Percentiles rank a stretch among this genome's conserved stretches.
phyloP scores from a whole-genome alignment of 2,888 invertebrate genomes.

The Oscheius sp. region DNA sequence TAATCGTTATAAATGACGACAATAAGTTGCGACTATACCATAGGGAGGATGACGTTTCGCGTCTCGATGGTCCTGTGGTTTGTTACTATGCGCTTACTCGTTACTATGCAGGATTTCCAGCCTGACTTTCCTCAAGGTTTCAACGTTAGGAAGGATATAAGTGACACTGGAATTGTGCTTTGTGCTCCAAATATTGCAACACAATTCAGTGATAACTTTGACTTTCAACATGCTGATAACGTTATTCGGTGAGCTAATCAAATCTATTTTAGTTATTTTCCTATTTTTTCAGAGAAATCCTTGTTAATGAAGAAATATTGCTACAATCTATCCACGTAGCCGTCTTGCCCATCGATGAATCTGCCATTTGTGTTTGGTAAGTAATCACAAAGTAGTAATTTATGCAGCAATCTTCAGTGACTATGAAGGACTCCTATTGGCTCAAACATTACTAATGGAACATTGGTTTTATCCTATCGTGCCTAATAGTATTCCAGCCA shows the following conservation, averaged over 20 bases:
- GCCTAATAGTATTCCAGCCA: slow-evolving; percentile 35
- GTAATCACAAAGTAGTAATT: not conserved
- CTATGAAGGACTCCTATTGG: slow-evolving; percentile 43
- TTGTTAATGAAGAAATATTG: slow-evolving; percentile 64
- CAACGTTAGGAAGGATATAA: slow-evolving; percentile 57
- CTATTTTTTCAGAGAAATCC: slow-evolving; percentile 45
- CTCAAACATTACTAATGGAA: slow-evolving; percentile 45
- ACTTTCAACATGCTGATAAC: slow-evolving; percentile 59
- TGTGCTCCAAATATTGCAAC: slow-evolving; percentile 56
- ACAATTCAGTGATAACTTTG: slow-evolving; percentile 65
- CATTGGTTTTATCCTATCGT: slow-evolving; percentile 55
- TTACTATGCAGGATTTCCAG: slow-evolving; percentile 28
- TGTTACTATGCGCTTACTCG: slow-evolving; percentile 1
- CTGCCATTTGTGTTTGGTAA: slow-evolving; percentile 16
- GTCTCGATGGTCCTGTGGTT: slow-evolving; percentile 29
- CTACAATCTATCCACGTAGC: slow-evolving; percentile 61
- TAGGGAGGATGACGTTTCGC: slow-evolving; percentile 32
- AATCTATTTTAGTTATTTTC: not conserved
- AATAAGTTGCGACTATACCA: slow-evolving; percentile 51
- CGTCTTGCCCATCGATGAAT: slow-evolving; percentile 43
- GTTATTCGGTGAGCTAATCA: slow-evolving; percentile 45
- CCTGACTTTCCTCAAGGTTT: slow-evolving; percentile 42
- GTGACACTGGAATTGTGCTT: slow-evolving; percentile 56
- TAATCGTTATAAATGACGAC: slow-evolving; percentile 46
- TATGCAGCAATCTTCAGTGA: slow-evolving; percentile 38